Evolutionary conservation across 2,888 invertebrate species (phyloP).

Genomic region (Apocheima hispidaria): DNA sequence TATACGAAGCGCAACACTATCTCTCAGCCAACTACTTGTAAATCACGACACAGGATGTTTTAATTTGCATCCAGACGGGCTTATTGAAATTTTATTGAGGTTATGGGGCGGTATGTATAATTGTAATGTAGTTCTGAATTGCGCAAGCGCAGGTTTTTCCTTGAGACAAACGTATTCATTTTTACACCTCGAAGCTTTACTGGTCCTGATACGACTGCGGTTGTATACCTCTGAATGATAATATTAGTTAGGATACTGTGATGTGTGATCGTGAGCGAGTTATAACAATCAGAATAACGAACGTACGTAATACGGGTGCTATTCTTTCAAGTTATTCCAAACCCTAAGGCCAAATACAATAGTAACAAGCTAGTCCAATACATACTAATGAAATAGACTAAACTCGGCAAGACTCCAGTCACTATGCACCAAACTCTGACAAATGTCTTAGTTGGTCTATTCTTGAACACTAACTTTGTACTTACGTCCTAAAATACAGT

Average conservation of each 20-base stretch:
- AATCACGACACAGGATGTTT: slow-evolving; percentile 41
- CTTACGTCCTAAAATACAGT: slow-evolving; percentile 19
- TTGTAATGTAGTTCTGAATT: too few relatives aligned
- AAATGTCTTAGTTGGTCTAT: slow-evolving; percentile 59
- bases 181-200: too few relatives aligned
- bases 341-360: background rate
- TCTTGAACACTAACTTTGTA: slow-evolving; percentile 39
- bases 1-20: slow-evolving; percentile 5
- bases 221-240: too few relatives aligned
- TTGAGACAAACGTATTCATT: too few relatives aligned
- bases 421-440: slow-evolving; percentile 61
- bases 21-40: slow-evolving; percentile 23
- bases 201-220: too few relatives aligned
- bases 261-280: too few relatives aligned
- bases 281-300: too few relatives aligned
- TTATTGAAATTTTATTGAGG: slow-evolving; percentile 50
- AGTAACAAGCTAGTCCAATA: slow-evolving; percentile 17
- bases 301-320: too few relatives aligned
- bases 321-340: too few relatives aligned
- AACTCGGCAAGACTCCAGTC: slow-evolving; percentile 35
- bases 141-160: too few relatives aligned
- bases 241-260: too few relatives aligned
- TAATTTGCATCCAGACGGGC: slow-evolving; percentile 53
- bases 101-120: slow-evolving; percentile 41
- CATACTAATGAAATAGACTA: slow-evolving; percentile 41